Evolutionary conservation across 2,888 invertebrate genomes (phyloP).

Genomic region (Mesoligia furuncula): DNA sequence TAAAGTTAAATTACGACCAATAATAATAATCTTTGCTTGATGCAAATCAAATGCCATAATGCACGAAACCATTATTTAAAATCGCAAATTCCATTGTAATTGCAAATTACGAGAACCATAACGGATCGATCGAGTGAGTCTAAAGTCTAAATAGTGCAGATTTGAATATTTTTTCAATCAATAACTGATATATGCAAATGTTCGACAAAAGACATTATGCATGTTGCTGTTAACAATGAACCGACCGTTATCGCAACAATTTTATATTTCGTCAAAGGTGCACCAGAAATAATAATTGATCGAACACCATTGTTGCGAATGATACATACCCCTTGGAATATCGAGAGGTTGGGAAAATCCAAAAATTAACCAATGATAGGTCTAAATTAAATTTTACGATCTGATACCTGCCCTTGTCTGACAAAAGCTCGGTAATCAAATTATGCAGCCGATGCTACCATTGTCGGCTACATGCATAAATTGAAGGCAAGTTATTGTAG

Average conservation of each 20-base stretch:
- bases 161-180: conserved; percentile 90
- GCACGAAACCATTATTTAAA: conserved; percentile 80
- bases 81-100: conserved; percentile 76
- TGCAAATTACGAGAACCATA: conserved; percentile 84
- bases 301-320: conserved; percentile 85
- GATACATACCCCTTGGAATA: conserved; percentile 82
- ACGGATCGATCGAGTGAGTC: conserved; percentile 86
- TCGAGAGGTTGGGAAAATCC: conserved; percentile 86
- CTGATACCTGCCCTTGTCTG: conserved; percentile 87
- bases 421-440: conserved; percentile 89
- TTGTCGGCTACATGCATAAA: conserved; percentile 88
- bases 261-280: conserved; percentile 89
- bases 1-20: conserved; percentile 61
- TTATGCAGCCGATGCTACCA: conserved; percentile 89
- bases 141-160: conserved; percentile 83
- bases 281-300: conserved; percentile 89
- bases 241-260: conserved; percentile 89
- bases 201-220: conserved; percentile 80
- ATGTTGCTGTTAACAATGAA: conserved; percentile 82
- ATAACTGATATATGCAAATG: conserved; percentile 90
- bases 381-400: conserved; percentile 90
- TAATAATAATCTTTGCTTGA: conserved; percentile 67
- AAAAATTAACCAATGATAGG: conserved; percentile 90
- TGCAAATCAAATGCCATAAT: conserved; percentile 74
- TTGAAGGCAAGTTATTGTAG: conserved; percentile 87